phyloP scores from a whole-genome alignment of 2,797 vertebrate genomes.

The Helarctos malayanus region DNA sequence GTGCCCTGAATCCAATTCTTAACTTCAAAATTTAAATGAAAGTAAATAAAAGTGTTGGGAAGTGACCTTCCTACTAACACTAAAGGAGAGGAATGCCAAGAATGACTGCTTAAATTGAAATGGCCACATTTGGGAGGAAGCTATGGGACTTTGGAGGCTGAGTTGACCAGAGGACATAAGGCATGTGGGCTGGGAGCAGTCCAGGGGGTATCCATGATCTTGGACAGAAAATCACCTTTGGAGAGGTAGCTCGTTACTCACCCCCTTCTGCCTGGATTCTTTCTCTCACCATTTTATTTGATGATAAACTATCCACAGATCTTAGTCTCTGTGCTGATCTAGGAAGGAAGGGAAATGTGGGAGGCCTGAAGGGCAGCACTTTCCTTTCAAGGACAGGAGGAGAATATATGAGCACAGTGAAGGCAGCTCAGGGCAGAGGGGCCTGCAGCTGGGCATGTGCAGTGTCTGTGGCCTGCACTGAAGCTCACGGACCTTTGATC shows the following conservation, averaged over 20 bases:
- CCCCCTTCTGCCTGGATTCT: background rate
- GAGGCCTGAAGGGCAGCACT: background rate
- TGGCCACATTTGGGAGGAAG: background rate
- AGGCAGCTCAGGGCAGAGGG: background rate
- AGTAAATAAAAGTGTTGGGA: background rate
- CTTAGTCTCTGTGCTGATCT: background rate
- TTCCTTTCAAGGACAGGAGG: background rate
- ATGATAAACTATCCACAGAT: background rate
- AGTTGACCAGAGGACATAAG: background rate
- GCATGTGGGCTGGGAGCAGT: background rate
- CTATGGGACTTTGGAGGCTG: background rate
- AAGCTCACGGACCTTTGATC: background rate
- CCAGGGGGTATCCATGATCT: background rate
- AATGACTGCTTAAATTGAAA: background rate
- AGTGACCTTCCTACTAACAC: background rate
- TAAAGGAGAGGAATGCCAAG: background rate
- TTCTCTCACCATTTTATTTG: background rate
- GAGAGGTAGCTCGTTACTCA: background rate
- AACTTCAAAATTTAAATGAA: background rate
- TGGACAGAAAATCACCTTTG: background rate
- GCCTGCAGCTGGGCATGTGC: background rate
- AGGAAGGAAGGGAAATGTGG: background rate
- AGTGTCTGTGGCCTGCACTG: background rate
- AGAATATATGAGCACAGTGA: background rate
- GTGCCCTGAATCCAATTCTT: background rate